Evolutionary conservation across 2,888 invertebrate genomes (phyloP), one percentile per base, ranked within the genome.

Genomic region (Enchytraeus crypticus): DNA sequence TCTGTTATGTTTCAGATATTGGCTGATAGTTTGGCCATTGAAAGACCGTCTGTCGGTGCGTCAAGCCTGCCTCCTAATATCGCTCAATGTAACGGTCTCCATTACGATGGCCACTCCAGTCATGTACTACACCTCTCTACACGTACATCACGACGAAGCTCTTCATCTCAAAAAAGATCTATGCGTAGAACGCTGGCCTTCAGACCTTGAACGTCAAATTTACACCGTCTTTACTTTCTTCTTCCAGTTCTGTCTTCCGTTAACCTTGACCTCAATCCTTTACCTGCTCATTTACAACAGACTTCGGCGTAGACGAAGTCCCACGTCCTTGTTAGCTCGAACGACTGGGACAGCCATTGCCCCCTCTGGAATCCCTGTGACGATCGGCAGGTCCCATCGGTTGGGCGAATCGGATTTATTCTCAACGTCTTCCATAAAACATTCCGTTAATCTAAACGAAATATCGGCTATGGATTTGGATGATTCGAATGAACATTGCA

Each of bases 11-110:
- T n/a, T n/a, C 49, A 47, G 77, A 18, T 77, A 76, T 65, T 72
- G 76, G 65, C 67, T 77, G 5, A 76, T 77, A 30, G 76, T 77
- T n/a, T 73, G 72, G 62, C 77, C 77, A 4, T 72, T 77, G 62
- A 69, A 64, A 43, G 62, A 64, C 46, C 66, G 74, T 29, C 74
- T 77, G 73, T 68, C 71, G 0, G 69, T 71, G 38, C 49, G 60
- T 5, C 68, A 62, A 45, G 74, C 76, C 2, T 61, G 74, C 18
- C 33, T 71, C 23, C 63, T 74, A 11, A 69, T 75, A 18, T 30
- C 66, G 3, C 47, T 70, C 18, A 72, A 72, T 51, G 66, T 70
- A 4, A 32, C 71, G 21, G 61, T 73, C 1, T 73, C 78, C 2
- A 62, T 73, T 4, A 59, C 70, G 26, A 61, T 75, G 11, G 69